phyloP scores from a whole-genome alignment of 2,113 vertebrate genomes.

The Otis tarda region DNA sequence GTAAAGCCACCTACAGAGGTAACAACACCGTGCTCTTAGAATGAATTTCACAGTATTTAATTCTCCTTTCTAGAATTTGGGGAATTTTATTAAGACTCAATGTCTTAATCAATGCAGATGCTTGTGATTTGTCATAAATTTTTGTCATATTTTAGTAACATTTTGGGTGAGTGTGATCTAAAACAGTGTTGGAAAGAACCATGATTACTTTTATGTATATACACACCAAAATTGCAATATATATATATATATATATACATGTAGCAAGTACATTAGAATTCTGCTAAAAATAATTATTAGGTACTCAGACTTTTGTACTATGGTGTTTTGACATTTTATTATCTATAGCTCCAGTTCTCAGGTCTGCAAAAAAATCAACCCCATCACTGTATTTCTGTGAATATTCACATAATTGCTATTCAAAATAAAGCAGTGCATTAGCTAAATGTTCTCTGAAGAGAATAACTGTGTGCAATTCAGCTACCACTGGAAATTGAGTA shows the following conservation, averaged over 20 bases:
- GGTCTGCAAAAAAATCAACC: fast-evolving
- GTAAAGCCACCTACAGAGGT: not conserved
- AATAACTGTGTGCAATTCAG: not conserved
- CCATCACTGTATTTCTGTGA: not conserved
- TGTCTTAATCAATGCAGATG: not conserved
- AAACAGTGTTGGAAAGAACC: not conserved
- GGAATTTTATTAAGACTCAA: not conserved
- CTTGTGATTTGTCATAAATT: not conserved
- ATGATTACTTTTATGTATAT: not conserved
- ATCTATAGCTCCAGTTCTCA: not conserved
- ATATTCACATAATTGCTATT: not conserved
- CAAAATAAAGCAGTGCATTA: not conserved
- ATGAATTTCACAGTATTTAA: not conserved
- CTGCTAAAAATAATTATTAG: not conserved
- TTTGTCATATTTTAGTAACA: not conserved
- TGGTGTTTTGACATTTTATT: not conserved
- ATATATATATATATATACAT: not conserved
- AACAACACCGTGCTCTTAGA: not conserved
- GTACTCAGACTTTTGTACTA: not conserved
- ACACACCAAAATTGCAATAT: not conserved
- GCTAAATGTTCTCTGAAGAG: not conserved
- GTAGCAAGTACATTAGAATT: not conserved
- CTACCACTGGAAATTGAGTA: not conserved
- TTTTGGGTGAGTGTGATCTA: not conserved
- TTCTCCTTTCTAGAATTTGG: not conserved